Evolutionary conservation across 2,888 invertebrate genomes (phyloP).

Genomic region (Leucoma salicis): DNA sequence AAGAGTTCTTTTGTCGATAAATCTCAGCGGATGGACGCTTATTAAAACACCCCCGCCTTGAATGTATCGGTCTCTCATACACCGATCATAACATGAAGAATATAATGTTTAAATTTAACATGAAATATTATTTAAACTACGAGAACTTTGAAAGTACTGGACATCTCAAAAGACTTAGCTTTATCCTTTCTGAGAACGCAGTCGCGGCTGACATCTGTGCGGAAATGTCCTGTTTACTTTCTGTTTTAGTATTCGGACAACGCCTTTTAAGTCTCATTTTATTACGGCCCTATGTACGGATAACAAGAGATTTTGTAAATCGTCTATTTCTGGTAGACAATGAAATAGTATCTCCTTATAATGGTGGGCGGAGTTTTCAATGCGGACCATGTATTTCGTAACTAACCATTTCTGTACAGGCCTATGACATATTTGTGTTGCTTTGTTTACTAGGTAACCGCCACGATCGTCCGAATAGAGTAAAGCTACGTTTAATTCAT

Average conservation of each 20-base stretch:
- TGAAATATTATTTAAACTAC: slow-evolving; percentile 30
- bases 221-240: slow-evolving; percentile 70
- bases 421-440: slow-evolving; percentile 37
- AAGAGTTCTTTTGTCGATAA: slow-evolving; percentile 52
- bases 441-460: slow-evolving; percentile 30
- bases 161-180: slow-evolving; percentile 44
- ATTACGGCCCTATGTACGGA: slow-evolving; percentile 54
- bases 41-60: slow-evolving; percentile 51
- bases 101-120: slow-evolving; percentile 26
- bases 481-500: slow-evolving; percentile 48
- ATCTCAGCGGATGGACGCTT: slow-evolving; percentile 57
- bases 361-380: slow-evolving; percentile 42
- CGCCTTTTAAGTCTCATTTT: slow-evolving; percentile 64
- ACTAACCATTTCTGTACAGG: slow-evolving; percentile 36
- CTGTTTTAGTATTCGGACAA: slow-evolving; percentile 61
- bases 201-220: slow-evolving; percentile 54
- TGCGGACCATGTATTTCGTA: slow-evolving; percentile 42
- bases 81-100: slow-evolving; percentile 30
- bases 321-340: slow-evolving; percentile 58
- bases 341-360: slow-evolving; percentile 48
- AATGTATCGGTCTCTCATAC: slow-evolving; percentile 24
- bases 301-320: slow-evolving; percentile 65
- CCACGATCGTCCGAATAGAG: slow-evolving; percentile 30
- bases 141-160: slow-evolving; percentile 36
- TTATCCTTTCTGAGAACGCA: slow-evolving; percentile 46